Evolutionary conservation across 1,140 invertebrate genomes (phyloP).

Genomic region (Drosophila repletoides): DNA sequence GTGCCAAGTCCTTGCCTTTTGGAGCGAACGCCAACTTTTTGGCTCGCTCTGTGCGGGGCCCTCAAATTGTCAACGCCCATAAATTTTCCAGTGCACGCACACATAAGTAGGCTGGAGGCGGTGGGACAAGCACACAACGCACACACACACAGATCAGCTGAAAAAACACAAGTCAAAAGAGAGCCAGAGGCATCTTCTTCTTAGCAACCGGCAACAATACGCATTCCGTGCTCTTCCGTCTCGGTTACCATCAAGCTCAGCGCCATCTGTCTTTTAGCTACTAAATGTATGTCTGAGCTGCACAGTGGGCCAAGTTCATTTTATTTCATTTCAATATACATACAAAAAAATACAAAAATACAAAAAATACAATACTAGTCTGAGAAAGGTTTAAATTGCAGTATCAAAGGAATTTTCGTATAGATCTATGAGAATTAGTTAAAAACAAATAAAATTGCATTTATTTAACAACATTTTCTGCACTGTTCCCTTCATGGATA

Average conservation of each 20-base stretch:
- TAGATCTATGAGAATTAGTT: too few species aligned
- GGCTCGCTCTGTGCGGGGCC: not conserved
- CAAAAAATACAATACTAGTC: too few species aligned
- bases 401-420: too few species aligned
- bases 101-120: conserved; percentile 7
- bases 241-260: not conserved
- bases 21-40: not conserved
- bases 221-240: conserved; percentile 1
- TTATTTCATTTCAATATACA: not conserved
- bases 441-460: not conserved
- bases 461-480: too few species aligned
- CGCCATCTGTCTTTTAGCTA: conserved; percentile 37
- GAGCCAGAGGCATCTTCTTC: conserved; percentile 35
- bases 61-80: conserved; percentile 62
- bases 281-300: not conserved
- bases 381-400: too few species aligned
- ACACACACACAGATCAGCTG: conserved; percentile 37
- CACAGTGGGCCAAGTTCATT: conserved; percentile 6
- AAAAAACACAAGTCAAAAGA: conserved; percentile 62
- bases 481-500: not conserved
- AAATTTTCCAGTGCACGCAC: conserved; percentile 44
- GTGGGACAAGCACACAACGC: conserved; percentile 11
- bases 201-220: conserved; percentile 41
- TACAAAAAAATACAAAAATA: too few species aligned
- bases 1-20: not conserved